Percentiles rank a stretch among this genome's conserved stretches.
Conservation (phyloP, 2,888 invertebrate genomes). For the Drosophila meridiana region DNA sequence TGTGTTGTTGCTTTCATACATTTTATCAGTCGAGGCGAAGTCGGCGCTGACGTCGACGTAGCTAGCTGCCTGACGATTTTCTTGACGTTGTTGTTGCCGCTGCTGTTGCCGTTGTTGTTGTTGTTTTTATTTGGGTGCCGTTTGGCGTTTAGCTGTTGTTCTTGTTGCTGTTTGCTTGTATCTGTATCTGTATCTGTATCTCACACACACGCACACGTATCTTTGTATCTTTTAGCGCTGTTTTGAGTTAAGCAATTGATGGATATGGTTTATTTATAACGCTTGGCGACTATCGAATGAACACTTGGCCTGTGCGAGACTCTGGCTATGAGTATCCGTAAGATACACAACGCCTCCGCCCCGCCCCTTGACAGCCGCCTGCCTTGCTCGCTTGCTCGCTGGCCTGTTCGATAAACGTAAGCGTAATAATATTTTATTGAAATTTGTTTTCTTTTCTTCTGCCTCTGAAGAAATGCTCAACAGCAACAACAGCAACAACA, state of each 20-base stretch:
- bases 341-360: constrained; percentile 61
- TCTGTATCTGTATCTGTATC: constrained; percentile 62
- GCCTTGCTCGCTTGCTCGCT: constrained; percentile 11
- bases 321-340: constrained; percentile 68
- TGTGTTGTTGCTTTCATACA: constrained; percentile 69
- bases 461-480: constrained; percentile 52
- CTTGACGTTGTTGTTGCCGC: constrained; percentile 60
- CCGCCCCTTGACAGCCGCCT: background rate
- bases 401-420: constrained; percentile 80
- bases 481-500: constrained; percentile 29
- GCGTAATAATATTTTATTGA: constrained; percentile 85
- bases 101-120: constrained; percentile 59
- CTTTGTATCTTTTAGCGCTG: constrained; percentile 81
- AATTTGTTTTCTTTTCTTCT: constrained; percentile 76
- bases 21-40: constrained; percentile 74
- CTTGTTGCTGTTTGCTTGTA: constrained; percentile 50
- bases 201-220: constrained; percentile 52
- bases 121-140: constrained; percentile 66
- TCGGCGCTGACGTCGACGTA: constrained; percentile 39
- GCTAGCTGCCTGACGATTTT: constrained; percentile 68
- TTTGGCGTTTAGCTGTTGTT: constrained; percentile 55
- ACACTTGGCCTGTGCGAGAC: constrained; percentile 65
- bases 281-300: constrained; percentile 79
- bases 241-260: constrained; percentile 84
- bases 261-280: constrained; percentile 84